Conservation (phyloP, 2,113 vertebrate species). For the Sminthopsis crassicaudata region DNA sequence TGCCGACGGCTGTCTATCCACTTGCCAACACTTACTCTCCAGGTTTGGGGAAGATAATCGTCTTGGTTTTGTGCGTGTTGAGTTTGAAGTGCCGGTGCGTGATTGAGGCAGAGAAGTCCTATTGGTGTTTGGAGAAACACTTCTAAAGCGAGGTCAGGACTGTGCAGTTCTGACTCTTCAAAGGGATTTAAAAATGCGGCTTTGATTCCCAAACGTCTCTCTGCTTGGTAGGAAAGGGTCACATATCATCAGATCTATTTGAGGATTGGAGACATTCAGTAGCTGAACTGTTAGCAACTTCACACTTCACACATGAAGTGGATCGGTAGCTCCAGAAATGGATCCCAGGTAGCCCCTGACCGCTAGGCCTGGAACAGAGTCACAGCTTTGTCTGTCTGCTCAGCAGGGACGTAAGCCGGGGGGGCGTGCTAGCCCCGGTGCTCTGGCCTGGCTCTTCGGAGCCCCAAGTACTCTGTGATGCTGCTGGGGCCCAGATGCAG, state of each 20-base stretch:
- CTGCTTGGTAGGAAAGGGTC: neutral
- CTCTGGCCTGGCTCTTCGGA: neutral
- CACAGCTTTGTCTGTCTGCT: neutral
- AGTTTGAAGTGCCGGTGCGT: neutral
- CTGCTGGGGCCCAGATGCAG: neutral
- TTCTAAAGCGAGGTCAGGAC: neutral
- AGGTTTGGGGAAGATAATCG: neutral
- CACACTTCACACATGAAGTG: neutral
- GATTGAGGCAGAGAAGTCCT: neutral
- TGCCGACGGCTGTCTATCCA: neutral
- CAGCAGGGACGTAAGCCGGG: neutral
- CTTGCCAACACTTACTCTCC: neutral
- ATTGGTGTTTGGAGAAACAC: neutral
- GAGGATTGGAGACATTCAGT: neutral
- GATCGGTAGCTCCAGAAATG: neutral
- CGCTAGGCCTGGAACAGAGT: neutral
- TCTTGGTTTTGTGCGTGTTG: neutral
- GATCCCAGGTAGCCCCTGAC: neutral
- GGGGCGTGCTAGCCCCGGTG: neutral
- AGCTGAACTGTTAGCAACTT: neutral
- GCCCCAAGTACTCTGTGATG: neutral
- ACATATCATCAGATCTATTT: neutral
- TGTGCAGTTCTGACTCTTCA: neutral
- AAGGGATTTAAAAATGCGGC: neutral
- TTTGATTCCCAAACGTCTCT: neutral